Base-by-base conservation (phyloP, 2,113 vertebrate genomes). In the Malurus cyaneus region DNA sequence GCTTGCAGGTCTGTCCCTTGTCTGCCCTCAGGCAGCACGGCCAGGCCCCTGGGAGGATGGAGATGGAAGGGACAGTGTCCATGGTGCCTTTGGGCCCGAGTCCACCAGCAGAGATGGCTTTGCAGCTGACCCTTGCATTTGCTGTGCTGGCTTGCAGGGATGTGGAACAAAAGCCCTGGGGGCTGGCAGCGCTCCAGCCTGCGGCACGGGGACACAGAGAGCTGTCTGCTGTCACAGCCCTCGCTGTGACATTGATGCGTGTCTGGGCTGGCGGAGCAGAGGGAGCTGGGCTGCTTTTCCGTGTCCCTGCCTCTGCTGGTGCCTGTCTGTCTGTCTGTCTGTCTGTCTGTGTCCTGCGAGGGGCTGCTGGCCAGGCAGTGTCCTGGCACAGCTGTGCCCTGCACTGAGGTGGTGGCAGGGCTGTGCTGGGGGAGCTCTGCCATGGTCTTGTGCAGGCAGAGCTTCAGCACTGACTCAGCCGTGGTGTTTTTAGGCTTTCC, bases 11-110 rank as follows among this genome's bases (percentile, higher is more conserved):
- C 83, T 50, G 54, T 46, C 32, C 61, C 10, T 1, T 19, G 41
- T 64, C 14, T 54, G 41, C 32, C 31, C 28, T 41, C 34, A 60
- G 53, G 44, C 74, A 60, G 74, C n/a, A 53, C 8, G 32, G 46
- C 47, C 20, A 60, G 11, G 70, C 60, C 47, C 28, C 41, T 32
- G 74, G 1, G 8, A 52, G 18, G 64, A 11, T 0, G 11, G 12
- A 19, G 18, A 17, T 44, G 53, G 46, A 56, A 32, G 52, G 42
- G 21, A 11, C 31, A 23, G 16, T 10, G 42, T 34, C 1, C 0
- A 0, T 47, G 26, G 34, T 73, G n/a, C 62, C 67, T 86, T 62
- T 46, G 49, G 32, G 36, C 29, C 41, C 0, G 0, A 50, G 23
- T 32, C 47, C 39, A 47, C 2, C 56, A 8, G 8, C 53, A 60